Base-by-base conservation (phyloP, 2,888 invertebrate species). In the Tenthredo amoena region DNA sequence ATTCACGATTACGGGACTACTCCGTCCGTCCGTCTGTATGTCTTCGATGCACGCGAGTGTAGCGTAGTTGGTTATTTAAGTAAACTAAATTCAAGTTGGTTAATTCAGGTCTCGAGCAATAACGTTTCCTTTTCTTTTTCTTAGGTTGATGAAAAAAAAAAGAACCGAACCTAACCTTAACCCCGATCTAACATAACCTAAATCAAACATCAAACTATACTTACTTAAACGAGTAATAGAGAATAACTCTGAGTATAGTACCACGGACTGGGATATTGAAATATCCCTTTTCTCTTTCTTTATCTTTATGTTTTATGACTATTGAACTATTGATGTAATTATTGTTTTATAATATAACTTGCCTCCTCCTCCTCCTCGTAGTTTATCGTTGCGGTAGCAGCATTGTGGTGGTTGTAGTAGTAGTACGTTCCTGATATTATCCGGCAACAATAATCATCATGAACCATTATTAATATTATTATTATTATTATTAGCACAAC, bases 1-100 rank as follows among this genome's bases (percentile, higher is more conserved):
- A 71, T 71, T 71, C 71, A 71, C 34, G 34, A 71, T 71, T 71
- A 71, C 71, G 71, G 71, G 71, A 71, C 71, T 71, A 6, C 26
- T 34, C 37, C 15, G 18, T 71, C 15, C 68, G 68, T 71, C 34
- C 37, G 37, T 71, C 68, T 68, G 62, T 26, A 5, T 4, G 62
- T 15, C 1, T 58, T 21, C 21, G 58, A 58, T n/a, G n/a, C 55
- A 58, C n/a, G 55, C 18, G 55, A 58, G 5, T 58, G 5, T 58
- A n/a, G 37, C 37, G 6, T 37, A 6, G 4, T 37, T 37, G 37
- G 37, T 37, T 37, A 37, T 37, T 37, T 37, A 0, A 37, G 6
- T 37, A 37, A 37, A 37, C 37, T 37, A 37, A 37, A 37, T 37
- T 26, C 26, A 26, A 26, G 26, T 26, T 26, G 26, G 26, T 26